Percentiles rank a stretch among this genome's conserved stretches.
phyloP scores from a whole-genome alignment of 2,113 vertebrate species.

The Perca flavescens region DNA sequence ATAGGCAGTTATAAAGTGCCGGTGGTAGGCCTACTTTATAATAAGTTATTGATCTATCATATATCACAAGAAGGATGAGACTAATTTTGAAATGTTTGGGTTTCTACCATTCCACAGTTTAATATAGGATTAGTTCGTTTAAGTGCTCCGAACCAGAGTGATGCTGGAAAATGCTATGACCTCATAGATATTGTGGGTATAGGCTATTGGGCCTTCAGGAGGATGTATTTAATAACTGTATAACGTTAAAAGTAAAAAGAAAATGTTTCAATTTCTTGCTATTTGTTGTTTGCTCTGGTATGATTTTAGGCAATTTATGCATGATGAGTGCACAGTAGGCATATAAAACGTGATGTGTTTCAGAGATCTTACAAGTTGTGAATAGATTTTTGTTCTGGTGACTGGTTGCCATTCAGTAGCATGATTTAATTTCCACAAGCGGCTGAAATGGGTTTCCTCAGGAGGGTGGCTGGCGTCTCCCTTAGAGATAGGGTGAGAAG shows the following conservation, averaged over 20 bases:
- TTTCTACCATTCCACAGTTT: background rate
- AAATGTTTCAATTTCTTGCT: background rate
- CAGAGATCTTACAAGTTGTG: constrained; percentile 32
- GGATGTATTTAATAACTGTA: background rate
- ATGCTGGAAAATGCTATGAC: constrained; percentile 2
- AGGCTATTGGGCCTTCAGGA: constrained; percentile 24
- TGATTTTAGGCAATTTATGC: constrained; percentile 17
- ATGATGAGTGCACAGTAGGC: constrained; percentile 11
- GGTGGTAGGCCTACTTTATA: background rate
- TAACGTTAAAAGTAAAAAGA: background rate
- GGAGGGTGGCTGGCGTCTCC: too few species aligned
- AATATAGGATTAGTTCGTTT: constrained; percentile 5
- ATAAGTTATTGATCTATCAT: too few species aligned
- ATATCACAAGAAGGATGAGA: background rate
- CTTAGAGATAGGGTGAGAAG: too few species aligned
- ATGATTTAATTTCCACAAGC: constrained; percentile 51
- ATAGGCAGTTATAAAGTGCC: constrained; percentile 4
- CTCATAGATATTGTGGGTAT: constrained; percentile 20
- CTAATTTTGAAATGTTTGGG: background rate
- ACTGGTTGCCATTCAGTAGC: constrained; percentile 19
- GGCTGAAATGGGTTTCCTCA: too few species aligned
- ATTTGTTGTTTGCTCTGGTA: constrained; percentile 21
- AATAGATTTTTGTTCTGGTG: constrained; percentile 34
- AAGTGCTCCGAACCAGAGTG: background rate
- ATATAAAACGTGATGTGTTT: constrained; percentile 30